Evolutionary conservation across 2,888 invertebrate species (phyloP).

Genomic region (Nemoura dubitans): DNA sequence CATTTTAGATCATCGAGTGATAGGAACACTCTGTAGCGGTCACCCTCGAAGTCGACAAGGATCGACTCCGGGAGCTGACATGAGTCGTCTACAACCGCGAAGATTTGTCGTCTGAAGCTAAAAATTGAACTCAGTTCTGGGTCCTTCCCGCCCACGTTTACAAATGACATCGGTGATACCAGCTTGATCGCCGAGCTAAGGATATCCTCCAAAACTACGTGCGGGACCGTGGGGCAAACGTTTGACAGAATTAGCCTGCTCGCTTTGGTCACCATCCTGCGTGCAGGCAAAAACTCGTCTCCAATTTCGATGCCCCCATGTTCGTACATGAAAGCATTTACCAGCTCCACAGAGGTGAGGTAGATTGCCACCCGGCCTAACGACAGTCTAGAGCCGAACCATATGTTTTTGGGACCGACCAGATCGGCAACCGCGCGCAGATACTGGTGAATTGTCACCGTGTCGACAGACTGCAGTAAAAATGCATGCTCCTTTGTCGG

Average conservation of each 20-base stretch:
- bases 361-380: neutral
- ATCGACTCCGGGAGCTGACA: neutral
- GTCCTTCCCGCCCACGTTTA: neutral
- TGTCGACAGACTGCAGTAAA: neutral
- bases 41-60: neutral
- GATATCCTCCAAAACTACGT: neutral
- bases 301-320: neutral
- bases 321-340: neutral
- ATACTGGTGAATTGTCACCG: neutral
- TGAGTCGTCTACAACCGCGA: neutral
- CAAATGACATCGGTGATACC: neutral
- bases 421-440: neutral
- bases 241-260: neutral
- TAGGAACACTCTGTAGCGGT: neutral
- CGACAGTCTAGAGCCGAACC: neutral
- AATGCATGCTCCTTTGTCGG: slow-evolving; percentile 10
- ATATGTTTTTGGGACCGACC: neutral
- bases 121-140: neutral
- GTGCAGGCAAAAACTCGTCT: slow-evolving; percentile 8
- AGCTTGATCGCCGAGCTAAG: neutral
- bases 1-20: slow-evolving; percentile 1
- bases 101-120: slow-evolving; percentile 8
- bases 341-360: neutral
- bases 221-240: neutral
- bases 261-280: neutral